Evolutionary conservation across 2,797 vertebrate species (phyloP).

Genomic region (Phyllotis vaccarum): DNA sequence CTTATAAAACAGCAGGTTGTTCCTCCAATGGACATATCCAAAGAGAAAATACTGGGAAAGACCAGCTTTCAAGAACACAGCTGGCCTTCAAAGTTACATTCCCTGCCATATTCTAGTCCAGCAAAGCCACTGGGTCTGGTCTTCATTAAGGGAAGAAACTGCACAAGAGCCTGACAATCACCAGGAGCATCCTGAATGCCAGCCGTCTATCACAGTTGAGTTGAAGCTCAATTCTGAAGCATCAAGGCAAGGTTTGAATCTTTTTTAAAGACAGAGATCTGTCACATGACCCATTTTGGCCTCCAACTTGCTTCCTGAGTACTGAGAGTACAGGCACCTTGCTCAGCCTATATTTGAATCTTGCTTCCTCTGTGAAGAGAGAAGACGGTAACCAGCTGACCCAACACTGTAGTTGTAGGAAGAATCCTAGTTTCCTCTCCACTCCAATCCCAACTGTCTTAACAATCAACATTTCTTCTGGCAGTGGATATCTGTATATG

Average conservation of each 20-base stretch:
- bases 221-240: not conserved
- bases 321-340: not conserved
- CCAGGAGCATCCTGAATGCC: not conserved
- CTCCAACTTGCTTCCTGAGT: not conserved
- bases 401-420: not conserved
- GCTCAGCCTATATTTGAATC: not conserved
- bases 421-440: not conserved
- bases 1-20: not conserved
- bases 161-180: not conserved
- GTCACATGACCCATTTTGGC: no score
- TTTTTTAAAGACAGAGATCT: not conserved
- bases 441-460: not conserved
- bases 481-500: slow-evolving; percentile 3
- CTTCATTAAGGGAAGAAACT: not conserved
- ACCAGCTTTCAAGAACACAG: not conserved
- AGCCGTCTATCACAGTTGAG: not conserved
- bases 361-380: not conserved
- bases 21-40: not conserved
- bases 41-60: not conserved
- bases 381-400: not conserved
- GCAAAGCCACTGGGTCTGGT: not conserved
- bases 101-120: not conserved
- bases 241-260: not conserved
- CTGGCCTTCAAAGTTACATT: not conserved
- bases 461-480: slow-evolving; percentile 6